These are phyloP conservation scores for Picus viridis DNA, from an alignment of 2,797 vertebrate species.

Conservation along the genomic window DNA sequence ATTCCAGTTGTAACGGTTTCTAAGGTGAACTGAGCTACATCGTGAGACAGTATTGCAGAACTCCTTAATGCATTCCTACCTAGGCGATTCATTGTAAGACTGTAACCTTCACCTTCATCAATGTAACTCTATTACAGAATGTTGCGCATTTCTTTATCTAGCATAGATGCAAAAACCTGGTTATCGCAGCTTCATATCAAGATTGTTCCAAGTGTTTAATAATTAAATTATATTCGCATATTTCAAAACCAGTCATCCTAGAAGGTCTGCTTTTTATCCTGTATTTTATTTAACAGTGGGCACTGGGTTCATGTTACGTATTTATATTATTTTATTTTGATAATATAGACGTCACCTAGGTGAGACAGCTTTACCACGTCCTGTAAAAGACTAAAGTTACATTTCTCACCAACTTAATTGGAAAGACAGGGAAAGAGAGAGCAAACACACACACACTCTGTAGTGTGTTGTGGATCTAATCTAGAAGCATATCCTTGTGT, in stretches of 20 bases:
- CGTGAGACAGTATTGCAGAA: constrained; percentile 73
- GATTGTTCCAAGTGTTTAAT: constrained; percentile 77
- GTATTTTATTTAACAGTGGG: constrained; percentile 81
- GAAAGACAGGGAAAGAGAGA: constrained; percentile 73
- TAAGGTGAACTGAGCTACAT: constrained; percentile 67
- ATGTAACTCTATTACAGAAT: constrained; percentile 76
- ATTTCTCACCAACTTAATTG: constrained; percentile 78
- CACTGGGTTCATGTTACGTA: constrained; percentile 83
- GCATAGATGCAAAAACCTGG: constrained; percentile 76
- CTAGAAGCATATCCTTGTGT: constrained; percentile 68
- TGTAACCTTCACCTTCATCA: constrained; percentile 77
- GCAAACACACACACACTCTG: constrained; percentile 48
- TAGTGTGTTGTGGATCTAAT: constrained; percentile 71
- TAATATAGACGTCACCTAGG: constrained; percentile 83
- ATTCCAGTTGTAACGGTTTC: constrained; percentile 68
- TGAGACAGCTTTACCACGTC: constrained; percentile 81
- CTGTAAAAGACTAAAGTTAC: constrained; percentile 82
- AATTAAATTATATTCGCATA: constrained; percentile 81
- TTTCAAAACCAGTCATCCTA: constrained; percentile 78
- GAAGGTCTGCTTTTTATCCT: constrained; percentile 81
- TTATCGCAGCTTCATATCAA: constrained; percentile 76
- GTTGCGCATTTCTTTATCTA: constrained; percentile 77
- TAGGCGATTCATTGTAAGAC: constrained; percentile 74
- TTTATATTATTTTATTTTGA: constrained; percentile 84
- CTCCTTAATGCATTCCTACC: constrained; percentile 75